Base-by-base conservation (phyloP, 1,140 invertebrate species). In the Galendromus occidentalis region DNA sequence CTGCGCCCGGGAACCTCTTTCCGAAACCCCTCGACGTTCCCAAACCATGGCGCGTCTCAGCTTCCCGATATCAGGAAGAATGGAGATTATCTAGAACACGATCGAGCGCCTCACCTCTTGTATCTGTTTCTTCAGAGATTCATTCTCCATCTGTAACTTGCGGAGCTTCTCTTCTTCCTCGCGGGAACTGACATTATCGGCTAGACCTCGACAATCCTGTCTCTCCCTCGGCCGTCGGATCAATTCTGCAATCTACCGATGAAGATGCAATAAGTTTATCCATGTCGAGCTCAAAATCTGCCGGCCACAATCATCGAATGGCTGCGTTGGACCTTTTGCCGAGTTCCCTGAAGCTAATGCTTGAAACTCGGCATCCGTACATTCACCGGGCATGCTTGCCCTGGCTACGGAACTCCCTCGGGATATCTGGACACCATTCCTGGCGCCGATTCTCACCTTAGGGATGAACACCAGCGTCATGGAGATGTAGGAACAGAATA, bases 381-480 rank as follows among this genome's bases (percentile, higher is more conserved):
- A n/a, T n/a, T n/a, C n/a, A n/a, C n/a, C n/a, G n/a, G n/a, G n/a
- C n/a, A n/a, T n/a, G n/a, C n/a, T n/a, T n/a, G n/a, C n/a, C n/a
- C n/a, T n/a, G n/a, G n/a, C n/a, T n/a, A n/a, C n/a, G n/a, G n/a
- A n/a, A n/a, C n/a, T n/a, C n/a, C n/a, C n/a, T n/a, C n/a, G n/a
- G n/a, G n/a, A n/a, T n/a, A n/a, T n/a, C n/a, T n/a, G n/a, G n/a
- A n/a, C n/a, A n/a, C n/a, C n/a, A n/a, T n/a, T n/a, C n/a, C n/a
- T n/a, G n/a, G n/a, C n/a, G n/a, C n/a, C n/a, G n/a, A 42, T 14
- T 63, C 44, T 75, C 74, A 92, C 88, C 82, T 94, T 98, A 71
- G 90, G 91, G 70, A 94, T 84, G 78, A 95, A 96, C 71, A 97
- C 91, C 64, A 98, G 82, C 33, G 91, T 88, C 89, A 96, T 94